Evolutionary conservation across 2,797 vertebrate genomes (phyloP).

Genomic region (Botia kubotai): DNA sequence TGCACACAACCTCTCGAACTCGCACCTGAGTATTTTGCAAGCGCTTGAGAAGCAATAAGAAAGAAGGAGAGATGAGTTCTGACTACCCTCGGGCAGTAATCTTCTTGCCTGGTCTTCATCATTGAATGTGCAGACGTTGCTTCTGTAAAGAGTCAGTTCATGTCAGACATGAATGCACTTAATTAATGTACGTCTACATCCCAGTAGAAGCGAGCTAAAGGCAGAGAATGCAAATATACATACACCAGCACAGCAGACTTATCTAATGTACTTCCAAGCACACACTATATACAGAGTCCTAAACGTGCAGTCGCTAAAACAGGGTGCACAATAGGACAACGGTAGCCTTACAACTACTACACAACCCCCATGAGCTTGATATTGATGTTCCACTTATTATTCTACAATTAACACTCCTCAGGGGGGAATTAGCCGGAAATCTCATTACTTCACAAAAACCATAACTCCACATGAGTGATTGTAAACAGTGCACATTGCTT

Average conservation of each 20-base stretch:
- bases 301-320: neutral
- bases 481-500: constrained; percentile 31
- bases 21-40: constrained; percentile 8
- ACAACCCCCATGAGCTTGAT: constrained; percentile 15
- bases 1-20: constrained; percentile 16
- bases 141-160: constrained; percentile 40
- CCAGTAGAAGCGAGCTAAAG: constrained; percentile 18
- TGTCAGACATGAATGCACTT: constrained; percentile 58
- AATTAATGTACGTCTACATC: constrained; percentile 54
- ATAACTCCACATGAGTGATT: constrained; percentile 53
- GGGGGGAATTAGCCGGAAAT: constrained; percentile 48
- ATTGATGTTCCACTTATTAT: constrained; percentile 43
- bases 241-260: constrained; percentile 1
- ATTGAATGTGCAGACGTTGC: constrained; percentile 53
- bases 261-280: neutral
- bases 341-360: constrained; percentile 6
- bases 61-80: constrained; percentile 24
- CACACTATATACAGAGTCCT: neutral
- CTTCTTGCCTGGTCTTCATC: constrained; percentile 34
- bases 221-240: constrained; percentile 6
- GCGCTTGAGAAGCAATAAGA: constrained; percentile 15
- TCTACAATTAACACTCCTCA: constrained; percentile 48
- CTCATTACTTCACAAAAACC: constrained; percentile 51
- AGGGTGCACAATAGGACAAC: neutral
- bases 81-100: constrained; percentile 45